Evolutionary conservation across 1,140 invertebrate genomes (phyloP).

Genomic region (Euglossa dilemma): DNA sequence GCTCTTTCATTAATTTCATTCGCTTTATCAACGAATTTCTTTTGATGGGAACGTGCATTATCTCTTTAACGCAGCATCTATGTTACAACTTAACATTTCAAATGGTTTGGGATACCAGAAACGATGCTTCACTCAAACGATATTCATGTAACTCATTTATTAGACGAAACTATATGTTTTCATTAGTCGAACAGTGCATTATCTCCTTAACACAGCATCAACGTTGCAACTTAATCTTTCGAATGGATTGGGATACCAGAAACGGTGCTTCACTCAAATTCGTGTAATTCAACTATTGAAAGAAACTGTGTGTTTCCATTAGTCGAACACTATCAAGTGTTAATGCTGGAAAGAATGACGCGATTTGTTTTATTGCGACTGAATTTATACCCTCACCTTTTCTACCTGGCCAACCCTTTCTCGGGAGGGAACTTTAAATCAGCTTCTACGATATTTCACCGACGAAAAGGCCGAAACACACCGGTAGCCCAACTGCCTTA

Average conservation of each 20-base stretch:
- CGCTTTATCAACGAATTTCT: not conserved
- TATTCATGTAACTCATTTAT: too few relatives aligned
- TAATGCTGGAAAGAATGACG: constrained; percentile 22
- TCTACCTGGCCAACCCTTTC: not conserved
- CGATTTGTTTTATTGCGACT: constrained; percentile 56
- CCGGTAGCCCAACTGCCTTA: constrained; percentile 34
- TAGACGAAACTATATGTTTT: too few relatives aligned
- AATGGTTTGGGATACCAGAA: too few relatives aligned
- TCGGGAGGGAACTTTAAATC: constrained; percentile 48
- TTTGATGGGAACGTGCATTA: not conserved
- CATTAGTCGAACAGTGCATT: too few relatives aligned
- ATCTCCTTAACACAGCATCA: not conserved
- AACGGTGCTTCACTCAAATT: too few relatives aligned
- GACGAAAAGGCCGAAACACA: constrained; percentile 41
- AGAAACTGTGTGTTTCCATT: constrained; percentile 9
- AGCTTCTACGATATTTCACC: constrained; percentile 57
- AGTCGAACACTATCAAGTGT: constrained; percentile 45
- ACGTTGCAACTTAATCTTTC: not conserved
- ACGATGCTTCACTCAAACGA: too few relatives aligned
- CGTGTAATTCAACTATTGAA: not conserved
- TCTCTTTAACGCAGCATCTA: too few relatives aligned
- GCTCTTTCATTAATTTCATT: too few relatives aligned
- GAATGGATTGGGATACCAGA: not conserved
- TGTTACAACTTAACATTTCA: too few relatives aligned
- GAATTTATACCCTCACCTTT: constrained; percentile 25